These are phyloP conservation scores for Axis porcinus DNA, from an alignment of 2,113 vertebrate genomes.

Conservation along the genomic window DNA sequence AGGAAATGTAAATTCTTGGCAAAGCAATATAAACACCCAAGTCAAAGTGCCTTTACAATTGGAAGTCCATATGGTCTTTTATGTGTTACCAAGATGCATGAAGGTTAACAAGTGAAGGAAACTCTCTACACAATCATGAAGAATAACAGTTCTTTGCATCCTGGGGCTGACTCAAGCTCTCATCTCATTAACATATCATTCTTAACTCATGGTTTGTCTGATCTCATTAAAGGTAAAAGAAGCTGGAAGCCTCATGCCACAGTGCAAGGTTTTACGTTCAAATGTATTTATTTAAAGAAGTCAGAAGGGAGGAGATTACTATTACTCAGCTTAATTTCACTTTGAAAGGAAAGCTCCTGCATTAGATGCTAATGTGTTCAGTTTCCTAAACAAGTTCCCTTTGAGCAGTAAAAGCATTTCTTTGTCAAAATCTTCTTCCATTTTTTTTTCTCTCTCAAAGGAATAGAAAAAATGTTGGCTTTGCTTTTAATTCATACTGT, in stretches of 20 bases:
- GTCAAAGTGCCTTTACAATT: neutral
- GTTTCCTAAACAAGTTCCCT: slow-evolving; percentile 41
- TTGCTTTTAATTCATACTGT: slow-evolving; percentile 36
- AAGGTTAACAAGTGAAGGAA: neutral
- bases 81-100: neutral
- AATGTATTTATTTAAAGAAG: slow-evolving; percentile 63
- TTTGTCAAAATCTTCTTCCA: neutral
- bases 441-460: slow-evolving; percentile 46
- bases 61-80: neutral
- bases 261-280: neutral
- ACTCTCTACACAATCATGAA: neutral
- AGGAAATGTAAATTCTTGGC: neutral
- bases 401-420: slow-evolving; percentile 57
- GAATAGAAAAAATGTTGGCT: neutral
- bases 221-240: slow-evolving; percentile 21
- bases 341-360: slow-evolving; percentile 70
- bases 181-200: slow-evolving; percentile 12
- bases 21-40: neutral
- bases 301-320: slow-evolving; percentile 26
- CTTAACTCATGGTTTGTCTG: neutral
- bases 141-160: neutral
- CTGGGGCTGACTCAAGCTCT: neutral
- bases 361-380: slow-evolving; percentile 66
- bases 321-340: slow-evolving; percentile 55
- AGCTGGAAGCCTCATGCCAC: neutral